Conservation (phyloP, 92 coral and sea anemone genomes). For the Chrysogorgia sp. region DNA sequence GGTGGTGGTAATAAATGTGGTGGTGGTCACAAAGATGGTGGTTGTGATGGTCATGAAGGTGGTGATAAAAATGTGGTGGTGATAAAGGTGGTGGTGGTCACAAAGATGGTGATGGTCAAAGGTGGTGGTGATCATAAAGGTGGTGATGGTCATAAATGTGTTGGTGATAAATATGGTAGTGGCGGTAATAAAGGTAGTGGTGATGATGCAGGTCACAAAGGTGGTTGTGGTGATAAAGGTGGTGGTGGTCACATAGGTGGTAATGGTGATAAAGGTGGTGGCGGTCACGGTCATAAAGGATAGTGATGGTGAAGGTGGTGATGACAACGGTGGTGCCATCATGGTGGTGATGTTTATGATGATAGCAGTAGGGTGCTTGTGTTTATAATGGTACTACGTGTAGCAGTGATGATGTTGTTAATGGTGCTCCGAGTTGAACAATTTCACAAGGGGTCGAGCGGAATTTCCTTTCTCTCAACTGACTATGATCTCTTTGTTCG, state of each 20-base stretch:
- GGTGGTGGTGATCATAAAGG: neutral
- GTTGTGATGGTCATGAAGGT: neutral
- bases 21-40: neutral
- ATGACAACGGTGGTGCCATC: too few relatives aligned
- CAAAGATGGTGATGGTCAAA: neutral
- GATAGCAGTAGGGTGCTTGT: too few relatives aligned
- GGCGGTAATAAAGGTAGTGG: neutral
- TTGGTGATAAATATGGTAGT: neutral
- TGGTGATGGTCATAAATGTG: neutral
- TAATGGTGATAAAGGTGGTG: neutral
- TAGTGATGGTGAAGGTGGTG: too few relatives aligned
- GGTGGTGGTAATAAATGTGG: neutral
- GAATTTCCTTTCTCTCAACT: too few relatives aligned
- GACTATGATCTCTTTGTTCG: too few relatives aligned
- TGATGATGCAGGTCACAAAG: neutral
- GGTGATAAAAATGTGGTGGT: neutral
- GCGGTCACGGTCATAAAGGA: too few relatives aligned
- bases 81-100: neutral
- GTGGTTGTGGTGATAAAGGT: neutral
- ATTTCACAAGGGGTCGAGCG: too few relatives aligned
- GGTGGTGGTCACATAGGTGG: neutral
- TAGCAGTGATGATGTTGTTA: neutral
- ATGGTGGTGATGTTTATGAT: neutral
- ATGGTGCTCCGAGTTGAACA: neutral
- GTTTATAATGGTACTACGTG: neutral